Evolutionary conservation across 2,888 invertebrate genomes (phyloP).

Genomic region (Cynaeus angustus): DNA sequence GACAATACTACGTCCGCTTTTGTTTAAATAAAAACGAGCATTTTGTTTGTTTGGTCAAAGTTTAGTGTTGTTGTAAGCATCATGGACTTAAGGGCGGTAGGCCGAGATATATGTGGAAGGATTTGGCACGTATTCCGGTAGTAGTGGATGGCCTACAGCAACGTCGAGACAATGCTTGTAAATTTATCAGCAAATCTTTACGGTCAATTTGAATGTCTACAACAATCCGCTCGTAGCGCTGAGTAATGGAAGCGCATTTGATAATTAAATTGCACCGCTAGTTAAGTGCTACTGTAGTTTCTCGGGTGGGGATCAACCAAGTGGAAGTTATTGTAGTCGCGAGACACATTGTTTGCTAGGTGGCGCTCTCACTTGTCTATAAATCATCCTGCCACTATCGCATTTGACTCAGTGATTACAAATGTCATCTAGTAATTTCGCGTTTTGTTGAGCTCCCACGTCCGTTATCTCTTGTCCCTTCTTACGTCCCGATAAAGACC

Average conservation of each 20-base stretch:
- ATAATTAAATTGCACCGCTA: slow-evolving; percentile 69
- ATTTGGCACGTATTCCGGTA: slow-evolving; percentile 45
- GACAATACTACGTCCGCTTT: too few relatives aligned
- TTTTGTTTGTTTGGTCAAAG: too few relatives aligned
- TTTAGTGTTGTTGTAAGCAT: too few relatives aligned
- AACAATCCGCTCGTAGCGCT: slow-evolving; percentile 66
- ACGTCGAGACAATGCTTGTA: slow-evolving; percentile 61
- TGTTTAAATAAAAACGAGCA: too few relatives aligned
- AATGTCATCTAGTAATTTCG: slow-evolving; percentile 67
- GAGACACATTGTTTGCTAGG: slow-evolving; percentile 65
- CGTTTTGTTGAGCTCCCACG: slow-evolving; percentile 57
- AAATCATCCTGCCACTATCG: slow-evolving; percentile 67
- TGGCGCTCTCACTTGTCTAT: slow-evolving; percentile 64
- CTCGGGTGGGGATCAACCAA: slow-evolving; percentile 58
- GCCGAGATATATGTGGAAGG: slow-evolving; percentile 40
- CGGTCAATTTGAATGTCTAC: slow-evolving; percentile 68
- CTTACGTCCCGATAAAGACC: slow-evolving; percentile 44
- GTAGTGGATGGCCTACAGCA: slow-evolving; percentile 45
- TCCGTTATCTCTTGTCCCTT: slow-evolving; percentile 52
- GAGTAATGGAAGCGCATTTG: slow-evolving; percentile 68
- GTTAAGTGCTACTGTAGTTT: slow-evolving; percentile 60
- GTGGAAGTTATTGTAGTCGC: slow-evolving; percentile 66
- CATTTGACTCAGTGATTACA: slow-evolving; percentile 68
- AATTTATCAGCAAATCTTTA: slow-evolving; percentile 68
- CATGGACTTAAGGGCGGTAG: slow-evolving; percentile 13